Percentiles rank a stretch among this genome's conserved stretches.
phyloP scores from a whole-genome alignment of 2,888 invertebrate species.

The Scaptomyza parva region DNA sequence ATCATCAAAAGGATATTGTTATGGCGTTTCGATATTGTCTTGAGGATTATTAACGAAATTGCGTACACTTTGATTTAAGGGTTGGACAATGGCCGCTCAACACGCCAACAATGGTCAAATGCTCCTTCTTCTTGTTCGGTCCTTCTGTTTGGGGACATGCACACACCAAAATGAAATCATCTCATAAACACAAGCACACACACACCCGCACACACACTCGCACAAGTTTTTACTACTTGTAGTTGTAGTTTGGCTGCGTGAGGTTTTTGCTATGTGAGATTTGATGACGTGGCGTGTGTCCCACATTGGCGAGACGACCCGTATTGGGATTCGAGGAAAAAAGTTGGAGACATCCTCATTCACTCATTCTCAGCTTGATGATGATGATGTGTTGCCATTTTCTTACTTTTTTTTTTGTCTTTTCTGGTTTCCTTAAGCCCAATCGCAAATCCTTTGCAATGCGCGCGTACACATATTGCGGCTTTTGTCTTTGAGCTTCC shows the following conservation, averaged over 20 bases:
- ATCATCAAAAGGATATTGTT: slow-evolving; percentile 84
- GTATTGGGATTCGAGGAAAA: slow-evolving; percentile 41
- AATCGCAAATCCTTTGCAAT: slow-evolving; percentile 66
- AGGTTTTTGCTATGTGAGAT: slow-evolving; percentile 67
- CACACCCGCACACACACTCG: slow-evolving; percentile 22
- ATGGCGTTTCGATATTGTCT: slow-evolving; percentile 84
- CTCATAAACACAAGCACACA: slow-evolving; percentile 54
- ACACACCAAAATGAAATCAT: slow-evolving; percentile 69
- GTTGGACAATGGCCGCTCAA: slow-evolving; percentile 76
- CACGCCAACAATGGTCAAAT: slow-evolving; percentile 66
- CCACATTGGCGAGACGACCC: slow-evolving; percentile 44
- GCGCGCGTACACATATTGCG: slow-evolving; percentile 42
- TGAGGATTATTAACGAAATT: slow-evolving; percentile 84
- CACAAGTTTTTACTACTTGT: slow-evolving; percentile 71
- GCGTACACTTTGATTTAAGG: slow-evolving; percentile 84
- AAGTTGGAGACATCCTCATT: slow-evolving; percentile 17
- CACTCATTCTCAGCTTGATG: slow-evolving; percentile 4
- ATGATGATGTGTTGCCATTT: slow-evolving; percentile 66
- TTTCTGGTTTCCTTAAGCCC: slow-evolving; percentile 41
- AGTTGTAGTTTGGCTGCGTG: slow-evolving; percentile 66
- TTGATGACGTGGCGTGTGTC: slow-evolving; percentile 71
- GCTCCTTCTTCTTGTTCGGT: slow-evolving; percentile 9
- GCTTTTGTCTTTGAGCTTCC: slow-evolving; percentile 64
- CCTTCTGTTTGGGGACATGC: slow-evolving; percentile 49
- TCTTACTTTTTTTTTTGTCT: too few species aligned